phyloP scores from a whole-genome alignment of 2,797 vertebrate species.

The Spinus pinus region DNA sequence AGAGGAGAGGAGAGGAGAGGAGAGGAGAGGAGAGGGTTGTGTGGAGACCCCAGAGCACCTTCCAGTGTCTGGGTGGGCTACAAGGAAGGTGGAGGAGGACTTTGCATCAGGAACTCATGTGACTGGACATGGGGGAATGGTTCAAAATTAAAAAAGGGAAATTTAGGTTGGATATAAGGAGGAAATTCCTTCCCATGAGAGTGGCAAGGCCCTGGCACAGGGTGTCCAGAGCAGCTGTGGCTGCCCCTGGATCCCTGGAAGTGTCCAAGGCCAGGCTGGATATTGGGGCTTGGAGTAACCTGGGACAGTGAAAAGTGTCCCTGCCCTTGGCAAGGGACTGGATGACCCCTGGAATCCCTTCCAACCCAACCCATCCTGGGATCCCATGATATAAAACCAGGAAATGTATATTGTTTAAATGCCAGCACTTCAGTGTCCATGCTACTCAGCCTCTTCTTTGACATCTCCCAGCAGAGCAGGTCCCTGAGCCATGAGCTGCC shows the following conservation, averaged over 20 bases:
- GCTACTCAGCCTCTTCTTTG: not conserved
- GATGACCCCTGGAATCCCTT: not conserved
- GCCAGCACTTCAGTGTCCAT: not conserved
- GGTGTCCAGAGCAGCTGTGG: not conserved
- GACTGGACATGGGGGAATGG: not conserved
- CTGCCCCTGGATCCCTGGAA: not conserved
- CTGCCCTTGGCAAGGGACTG: not conserved
- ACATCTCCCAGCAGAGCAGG: not conserved
- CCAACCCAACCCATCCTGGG: not conserved
- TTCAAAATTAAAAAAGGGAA: not conserved
- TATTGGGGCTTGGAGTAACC: accelerated
- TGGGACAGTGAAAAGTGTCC: not conserved
- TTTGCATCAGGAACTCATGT: not conserved
- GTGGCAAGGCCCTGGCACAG: not conserved
- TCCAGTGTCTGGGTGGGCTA: not conserved
- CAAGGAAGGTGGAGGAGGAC: not conserved
- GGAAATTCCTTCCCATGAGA: not conserved
- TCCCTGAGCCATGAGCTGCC: not conserved
- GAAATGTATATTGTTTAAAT: not conserved
- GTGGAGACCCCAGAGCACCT: not conserved
- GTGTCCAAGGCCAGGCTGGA: not conserved
- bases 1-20: no score
- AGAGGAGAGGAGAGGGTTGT: no score
- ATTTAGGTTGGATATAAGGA: not conserved
- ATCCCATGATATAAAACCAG: not conserved